Evolutionary conservation across 2,797 vertebrate species (phyloP), one percentile per base, ranked within the genome.

Genomic region (Megaceryle alcyon): DNA sequence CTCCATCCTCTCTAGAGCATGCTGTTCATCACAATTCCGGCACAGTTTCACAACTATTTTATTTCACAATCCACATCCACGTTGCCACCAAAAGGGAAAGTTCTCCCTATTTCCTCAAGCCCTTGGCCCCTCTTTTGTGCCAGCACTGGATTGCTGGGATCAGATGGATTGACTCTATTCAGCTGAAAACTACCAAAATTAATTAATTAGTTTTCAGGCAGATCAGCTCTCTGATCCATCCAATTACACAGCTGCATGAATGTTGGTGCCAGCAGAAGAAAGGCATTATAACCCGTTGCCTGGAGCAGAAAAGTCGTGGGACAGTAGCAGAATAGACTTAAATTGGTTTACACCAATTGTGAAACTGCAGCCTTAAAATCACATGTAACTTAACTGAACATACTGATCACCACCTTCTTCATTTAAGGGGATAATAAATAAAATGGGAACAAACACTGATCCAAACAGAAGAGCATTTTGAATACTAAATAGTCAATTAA

Each of bases 141-240:
- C 76, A 86, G 54, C 16, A 90, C 69, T 65, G 66, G 80, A 80
- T 83, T 96, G 83, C 60, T 92, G 60, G 84, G 77, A 94, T 97
- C 90, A 83, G 65, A 92, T 79, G 69, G 87, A 92, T 76, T 91
- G 85, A 90, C 41, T 88, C 69, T 75, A 69, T 49, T 94, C 95
- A 86, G 65, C 46, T 79, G 90, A 94, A 92, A 95, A 90, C 76
- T 61, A 90, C 44, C 82, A 92, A 96, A 94, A 95, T 91, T 94
- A 92, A 95, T 94, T 88, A 79, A 91, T 88, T 91, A 29, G 57
- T 94, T 88, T 94, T 91, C 69, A 88, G 61, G 79, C 85, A 94
- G 76, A 91, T 95, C 94, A 94, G 59, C n/a, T 81, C 76, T 90
- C 86, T 91, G 82, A 81, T 88, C 69, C 82, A 92, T 57, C 57